Conservation (phyloP, 2,888 invertebrate species). For the Osmoderma eremita region DNA sequence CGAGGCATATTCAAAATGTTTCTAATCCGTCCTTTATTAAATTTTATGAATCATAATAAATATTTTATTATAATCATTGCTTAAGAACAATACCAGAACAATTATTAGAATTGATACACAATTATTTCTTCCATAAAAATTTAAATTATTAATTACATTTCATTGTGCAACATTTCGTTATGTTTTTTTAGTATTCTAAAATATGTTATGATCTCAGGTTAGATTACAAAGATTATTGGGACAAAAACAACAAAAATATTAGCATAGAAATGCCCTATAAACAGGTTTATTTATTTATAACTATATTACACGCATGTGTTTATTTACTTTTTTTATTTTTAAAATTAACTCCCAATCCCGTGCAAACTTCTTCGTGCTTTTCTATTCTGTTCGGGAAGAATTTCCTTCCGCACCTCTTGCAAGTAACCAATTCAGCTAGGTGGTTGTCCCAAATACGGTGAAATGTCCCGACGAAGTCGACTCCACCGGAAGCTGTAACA, state of each 20-base stretch:
- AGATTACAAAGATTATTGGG: not conserved
- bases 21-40: too few species aligned
- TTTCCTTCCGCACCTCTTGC: constrained; percentile 70
- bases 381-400: constrained; percentile 72
- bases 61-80: too few species aligned
- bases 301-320: not conserved
- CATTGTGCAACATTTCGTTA: too few species aligned
- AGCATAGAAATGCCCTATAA: not conserved
- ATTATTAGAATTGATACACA: too few species aligned
- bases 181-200: not conserved
- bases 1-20: constrained; percentile 13
- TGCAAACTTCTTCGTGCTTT: constrained; percentile 69
- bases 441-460: constrained; percentile 67
- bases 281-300: constrained; percentile 11
- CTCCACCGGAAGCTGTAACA: constrained; percentile 57
- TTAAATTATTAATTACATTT: too few species aligned
- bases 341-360: constrained; percentile 49
- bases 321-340: constrained; percentile 39
- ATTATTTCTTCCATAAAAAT: too few species aligned
- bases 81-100: too few species aligned
- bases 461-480: constrained; percentile 60
- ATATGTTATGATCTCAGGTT: not conserved
- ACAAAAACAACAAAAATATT: too few species aligned
- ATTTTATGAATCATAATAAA: too few species aligned
- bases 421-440: constrained; percentile 68